phyloP scores from a whole-genome alignment of 2,113 vertebrate genomes.

The Girardinichthys multiradiatus region DNA sequence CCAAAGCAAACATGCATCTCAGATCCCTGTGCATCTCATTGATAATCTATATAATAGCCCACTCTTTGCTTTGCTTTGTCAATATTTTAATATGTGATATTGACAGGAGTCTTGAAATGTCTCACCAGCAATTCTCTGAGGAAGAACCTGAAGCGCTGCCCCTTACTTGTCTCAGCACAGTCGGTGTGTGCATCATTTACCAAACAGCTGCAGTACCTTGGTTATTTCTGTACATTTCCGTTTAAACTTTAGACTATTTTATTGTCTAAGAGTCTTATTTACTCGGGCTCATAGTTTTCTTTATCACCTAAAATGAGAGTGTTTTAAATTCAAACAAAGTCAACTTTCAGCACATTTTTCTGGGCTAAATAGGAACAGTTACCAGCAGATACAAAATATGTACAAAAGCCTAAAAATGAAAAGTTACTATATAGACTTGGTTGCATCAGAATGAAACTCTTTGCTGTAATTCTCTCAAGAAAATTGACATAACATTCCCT shows the following conservation, averaged over 20 bases:
- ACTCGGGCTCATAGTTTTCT: neutral
- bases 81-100: slow-evolving; percentile 67
- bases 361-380: neutral
- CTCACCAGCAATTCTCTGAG: slow-evolving; percentile 33
- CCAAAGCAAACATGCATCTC: slow-evolving; percentile 53
- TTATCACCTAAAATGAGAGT: neutral
- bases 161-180: neutral
- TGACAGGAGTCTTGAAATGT: slow-evolving; percentile 42
- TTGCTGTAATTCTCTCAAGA: too few relatives aligned
- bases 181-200: neutral
- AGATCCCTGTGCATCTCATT: slow-evolving; percentile 46
- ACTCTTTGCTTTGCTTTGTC: slow-evolving; percentile 60
- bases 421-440: neutral
- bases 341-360: neutral
- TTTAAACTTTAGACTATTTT: too few relatives aligned
- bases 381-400: neutral
- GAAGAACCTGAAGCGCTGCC: slow-evolving; percentile 18
- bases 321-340: neutral
- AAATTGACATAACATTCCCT: too few relatives aligned
- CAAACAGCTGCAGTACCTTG: neutral
- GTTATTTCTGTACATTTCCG: neutral
- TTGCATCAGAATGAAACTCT: too few relatives aligned
- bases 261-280: neutral
- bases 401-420: neutral
- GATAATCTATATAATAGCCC: slow-evolving; percentile 62